Percentiles rank a stretch among this genome's conserved stretches.
These are phyloP conservation scores for Saccostrea cuccullata DNA, from an alignment of 1,140 invertebrate genomes.

Conservation along the genomic window DNA sequence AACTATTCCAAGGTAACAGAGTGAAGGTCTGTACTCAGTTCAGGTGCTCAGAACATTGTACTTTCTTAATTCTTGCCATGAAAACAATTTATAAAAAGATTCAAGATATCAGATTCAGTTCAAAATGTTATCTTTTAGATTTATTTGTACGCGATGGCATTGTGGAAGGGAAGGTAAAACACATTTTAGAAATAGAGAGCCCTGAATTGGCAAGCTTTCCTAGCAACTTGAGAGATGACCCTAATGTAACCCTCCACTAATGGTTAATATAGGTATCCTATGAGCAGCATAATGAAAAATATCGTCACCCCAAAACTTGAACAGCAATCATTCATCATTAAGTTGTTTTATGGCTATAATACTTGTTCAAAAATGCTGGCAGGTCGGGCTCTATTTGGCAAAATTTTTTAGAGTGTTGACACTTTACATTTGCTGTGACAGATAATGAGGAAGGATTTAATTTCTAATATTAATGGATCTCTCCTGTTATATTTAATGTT, in stretches of 20 bases:
- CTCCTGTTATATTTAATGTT: not conserved
- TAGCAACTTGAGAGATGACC: not conserved
- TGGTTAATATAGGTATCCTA: conserved; percentile 18
- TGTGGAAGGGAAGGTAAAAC: not conserved
- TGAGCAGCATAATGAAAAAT: conserved; percentile 7
- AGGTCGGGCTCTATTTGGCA: not conserved
- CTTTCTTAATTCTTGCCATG: not conserved
- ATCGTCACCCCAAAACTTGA: not conserved
- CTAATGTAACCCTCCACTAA: not conserved
- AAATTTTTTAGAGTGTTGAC: conserved; percentile 10
- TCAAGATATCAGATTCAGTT: not conserved
- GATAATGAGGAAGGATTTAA: not conserved
- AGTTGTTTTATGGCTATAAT: too few relatives aligned
- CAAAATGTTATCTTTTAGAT: not conserved
- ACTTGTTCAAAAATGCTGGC: not conserved
- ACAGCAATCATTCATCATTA: conserved; percentile 10
- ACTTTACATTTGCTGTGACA: conserved; percentile 3
- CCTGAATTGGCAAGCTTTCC: not conserved
- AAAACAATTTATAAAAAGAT: not conserved
- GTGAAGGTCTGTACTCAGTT: not conserved
- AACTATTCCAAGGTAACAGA: not conserved
- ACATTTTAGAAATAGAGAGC: not conserved
- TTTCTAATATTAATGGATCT: too few relatives aligned
- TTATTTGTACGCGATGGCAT: conserved; percentile 7
- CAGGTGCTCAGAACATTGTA: not conserved